Base-by-base conservation (phyloP, 2,797 vertebrate species). In the Botia kubotai region DNA sequence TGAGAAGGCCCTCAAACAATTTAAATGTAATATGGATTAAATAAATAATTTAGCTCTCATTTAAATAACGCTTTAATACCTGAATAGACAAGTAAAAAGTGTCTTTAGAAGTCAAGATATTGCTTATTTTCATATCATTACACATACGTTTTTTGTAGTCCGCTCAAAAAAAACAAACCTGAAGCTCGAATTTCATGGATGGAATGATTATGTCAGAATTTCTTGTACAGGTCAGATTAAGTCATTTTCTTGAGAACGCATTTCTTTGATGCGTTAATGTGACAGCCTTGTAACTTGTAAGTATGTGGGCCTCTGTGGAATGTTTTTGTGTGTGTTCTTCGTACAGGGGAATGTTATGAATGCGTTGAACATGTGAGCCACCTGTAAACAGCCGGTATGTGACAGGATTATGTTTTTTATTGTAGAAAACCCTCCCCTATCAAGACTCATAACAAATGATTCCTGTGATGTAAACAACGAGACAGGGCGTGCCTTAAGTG, bases 261-360 rank as follows among this genome's bases (percentile, higher is more conserved):
- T 26, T n/a, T 33, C 2, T 39, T 23, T 57, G 17, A 7, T 62
- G 26, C 53, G 43, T 36, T 21, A 36, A 39, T 14, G 57, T 26
- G 33, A 62, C 21, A 39, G 39, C 16, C 46, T 39, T 48, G 55
- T 50, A 23, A 23, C 48, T 5, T 16, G 8, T 26, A 12, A 50
- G 11, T 52, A 26, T 52, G 33, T 53, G 66, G 58, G 19, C 39
- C 6, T 46, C 33, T 62, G 12, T 33, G 74, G 69, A 74, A 73
- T 81, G 46, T 69, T 53, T 55, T 77, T 48, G 19, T 69, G 62
- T 58, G n/a, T 73, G 36, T 3, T 12, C n/a, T 81, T 52, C 33
- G 62, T 74, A 63, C 72, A 67, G 19, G 62, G 60, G 81, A 85
- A 87, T 87, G 72, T 21, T 26, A 46, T 48, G 72, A 81, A 79